Evolutionary conservation across 2,888 invertebrate genomes (phyloP), one percentile per base, ranked within the genome.

Genomic region (Temnothorax ravouxi): DNA sequence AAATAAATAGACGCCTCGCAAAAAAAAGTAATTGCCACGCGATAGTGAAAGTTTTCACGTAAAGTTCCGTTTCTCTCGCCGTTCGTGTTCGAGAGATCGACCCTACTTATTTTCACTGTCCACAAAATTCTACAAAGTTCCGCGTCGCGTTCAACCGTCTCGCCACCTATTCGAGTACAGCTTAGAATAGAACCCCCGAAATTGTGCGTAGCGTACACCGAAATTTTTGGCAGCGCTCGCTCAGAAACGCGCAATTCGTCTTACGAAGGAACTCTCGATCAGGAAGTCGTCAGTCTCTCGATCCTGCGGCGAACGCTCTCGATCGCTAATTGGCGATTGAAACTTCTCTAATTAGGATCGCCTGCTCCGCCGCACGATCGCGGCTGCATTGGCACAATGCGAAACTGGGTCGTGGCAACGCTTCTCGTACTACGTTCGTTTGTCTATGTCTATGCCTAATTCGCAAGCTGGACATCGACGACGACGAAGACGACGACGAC

Each of bases 361-460:
- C 56, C 79, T 72, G 88, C 85, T 84, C 84, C 11, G 13, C 4
- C 21, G 29, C 83, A 83, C 86, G 88, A 88, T 89, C 87, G 67
- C 87, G 67, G 86, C 75, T 50, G 34, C 86, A 91, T 92, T 92
- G 91, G 92, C 92, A 92, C 90, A 86, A 18, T 83, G 86, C 87
- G 87, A 90, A 92, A 92, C 85, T 92, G 86, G 92, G 92, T 91
- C 91, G 91, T 83, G 84, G 76, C 84, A 83, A 71, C 84, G 86
- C 67, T 86, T 87, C 85, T 91, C 86, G 86, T 87, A 86, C 88
- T 88, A 90, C 86, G 87, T 81, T 84, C 75, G 83, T 84, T 80
- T 41, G 69, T 50, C 76, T 74, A 62, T 41, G 69, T 50, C 76
- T 74, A 62, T 64, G 77, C 75, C 74, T 21, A 61, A 25, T 18